Base-by-base conservation (phyloP, 2,797 vertebrate genomes). In the Nyctibius grandis region DNA sequence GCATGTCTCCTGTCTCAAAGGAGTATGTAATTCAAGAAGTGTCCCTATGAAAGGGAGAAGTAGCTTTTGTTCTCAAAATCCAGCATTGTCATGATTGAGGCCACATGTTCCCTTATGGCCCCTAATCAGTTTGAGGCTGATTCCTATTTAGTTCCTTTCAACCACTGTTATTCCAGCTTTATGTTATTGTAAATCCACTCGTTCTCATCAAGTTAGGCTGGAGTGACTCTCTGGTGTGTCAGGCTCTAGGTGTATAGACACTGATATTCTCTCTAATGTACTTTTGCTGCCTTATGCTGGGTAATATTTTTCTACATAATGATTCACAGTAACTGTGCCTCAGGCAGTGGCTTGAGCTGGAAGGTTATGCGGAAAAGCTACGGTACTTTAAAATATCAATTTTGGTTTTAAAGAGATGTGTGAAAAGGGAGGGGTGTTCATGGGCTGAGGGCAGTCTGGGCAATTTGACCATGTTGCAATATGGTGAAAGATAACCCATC, bases 1-100 rank as follows among this genome's bases (percentile, higher is more conserved):
- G 73, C 83, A 61, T 4, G 45, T 92, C 90, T 95, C 93, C 80
- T 80, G 64, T 80, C 86, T 61, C 61, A 40, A 85, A 91, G 88
- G 92, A 85, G 72, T 13, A 65, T 93, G 95, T 94, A 95, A 94
- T 77, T 92, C 92, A 96, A 95, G 96, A 93, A 93, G 72, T 80
- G 86, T 95, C 93, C 81, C 89, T 60, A 44, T 91, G 92, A 93
- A 94, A 89, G 68, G 72, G 89, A 92, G 95, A 94, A 79, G 59
- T 22, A 85, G 88, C 86, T 94, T 96, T 95, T 96, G 84, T 95
- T 95, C 94, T 95, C 77, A 23, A 68, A 87, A 40, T 14, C 34
- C 78, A 42, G 47, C 1, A 0, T 50, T 89, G 88, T 78, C 42
- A 2, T 93, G 95, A 95, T 92, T 94, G 92, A 95, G 81, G 95